Evolutionary conservation across 2,797 vertebrate species (phyloP), one percentile per base, ranked within the genome.

Genomic region (Notamacropus eugenii): DNA sequence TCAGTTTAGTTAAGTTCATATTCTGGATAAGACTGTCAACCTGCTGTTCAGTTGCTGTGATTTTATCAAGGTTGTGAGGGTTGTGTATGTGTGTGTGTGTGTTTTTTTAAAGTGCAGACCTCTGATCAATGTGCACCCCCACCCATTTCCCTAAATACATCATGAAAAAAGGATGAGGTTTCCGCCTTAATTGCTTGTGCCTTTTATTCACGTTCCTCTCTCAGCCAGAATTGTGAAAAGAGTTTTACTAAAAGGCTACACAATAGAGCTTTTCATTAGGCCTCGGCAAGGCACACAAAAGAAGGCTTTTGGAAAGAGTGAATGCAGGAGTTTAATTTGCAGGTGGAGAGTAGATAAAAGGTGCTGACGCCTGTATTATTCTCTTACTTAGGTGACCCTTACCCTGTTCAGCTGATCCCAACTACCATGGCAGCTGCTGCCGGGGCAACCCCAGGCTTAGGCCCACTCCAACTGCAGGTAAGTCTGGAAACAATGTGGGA

Each of bases 341-440:
- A 99, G 98, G 99, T 99, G 99, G 99, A 98, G 98, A 98, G 98
- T 96, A 98, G 98, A 98, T 99, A 99, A 99, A 98, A 99, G 98
- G 98, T 99, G 98, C 98, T 99, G 98, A 99, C 97, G 98, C 98
- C 98, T 99, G 97, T 98, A 96, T 98, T 98, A 97, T 99, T 98
- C 98, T 98, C 98, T 98, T 98, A 97, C 98, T 98, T 99, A 99
- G 99, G 99, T 99, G 99, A 99, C 99, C 99, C 99, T 94, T 99
- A 99, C 99, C 99, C 99, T 19, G 99, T 99, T 98, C 99, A 99
- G 99, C 99, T 99, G 99, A 99, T 99, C 98, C 99, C 99, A 95
- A 99, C 99, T 91, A 99, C 99, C 96, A 99, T 99, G 99, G 99
- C 99, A 97, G 99, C 99, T 62, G 99, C 99, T 54, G 98, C 99